phyloP scores from a whole-genome alignment of 2,888 invertebrate species.

The Adineta ricciae region DNA sequence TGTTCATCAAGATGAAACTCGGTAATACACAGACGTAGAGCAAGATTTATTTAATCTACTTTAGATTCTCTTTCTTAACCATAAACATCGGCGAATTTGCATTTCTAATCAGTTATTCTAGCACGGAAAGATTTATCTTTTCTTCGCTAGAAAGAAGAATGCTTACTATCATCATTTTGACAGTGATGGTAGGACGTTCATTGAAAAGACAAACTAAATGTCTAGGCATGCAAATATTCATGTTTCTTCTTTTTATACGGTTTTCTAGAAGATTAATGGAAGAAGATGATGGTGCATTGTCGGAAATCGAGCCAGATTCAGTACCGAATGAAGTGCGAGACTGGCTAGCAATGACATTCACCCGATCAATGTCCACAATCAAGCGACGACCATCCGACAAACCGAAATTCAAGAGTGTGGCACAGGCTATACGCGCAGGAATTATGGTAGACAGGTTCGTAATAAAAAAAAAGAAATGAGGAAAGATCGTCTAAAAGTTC shows the following conservation, averaged over 20 bases:
- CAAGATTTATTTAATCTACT: background rate
- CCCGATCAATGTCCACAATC: conserved; percentile 55
- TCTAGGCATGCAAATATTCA: too few relatives aligned
- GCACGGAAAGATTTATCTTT: background rate
- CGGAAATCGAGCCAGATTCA: conserved; percentile 87
- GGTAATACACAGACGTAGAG: background rate
- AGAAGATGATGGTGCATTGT: conserved; percentile 79
- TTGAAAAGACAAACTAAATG: too few relatives aligned
- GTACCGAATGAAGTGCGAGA: conserved; percentile 90
- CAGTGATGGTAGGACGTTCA: background rate
- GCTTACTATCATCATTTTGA: background rate
- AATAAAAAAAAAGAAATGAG: background rate
- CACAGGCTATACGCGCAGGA: conserved; percentile 89
- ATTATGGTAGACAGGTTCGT: conserved; percentile 73
- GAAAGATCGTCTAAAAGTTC: background rate
- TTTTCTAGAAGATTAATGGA: conserved; percentile 46
- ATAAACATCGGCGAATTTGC: background rate
- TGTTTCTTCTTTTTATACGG: background rate
- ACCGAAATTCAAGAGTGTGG: conserved; percentile 77
- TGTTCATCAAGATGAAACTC: background rate
- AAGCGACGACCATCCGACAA: conserved; percentile 55
- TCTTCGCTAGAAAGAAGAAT: background rate
- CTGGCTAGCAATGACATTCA: conserved; percentile 91
- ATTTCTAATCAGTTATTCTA: background rate
- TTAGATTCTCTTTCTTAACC: background rate